Percentiles rank a stretch among this genome's conserved stretches.
Conservation (phyloP, 2,888 invertebrate genomes). For the Heterodera filipjevi region DNA sequence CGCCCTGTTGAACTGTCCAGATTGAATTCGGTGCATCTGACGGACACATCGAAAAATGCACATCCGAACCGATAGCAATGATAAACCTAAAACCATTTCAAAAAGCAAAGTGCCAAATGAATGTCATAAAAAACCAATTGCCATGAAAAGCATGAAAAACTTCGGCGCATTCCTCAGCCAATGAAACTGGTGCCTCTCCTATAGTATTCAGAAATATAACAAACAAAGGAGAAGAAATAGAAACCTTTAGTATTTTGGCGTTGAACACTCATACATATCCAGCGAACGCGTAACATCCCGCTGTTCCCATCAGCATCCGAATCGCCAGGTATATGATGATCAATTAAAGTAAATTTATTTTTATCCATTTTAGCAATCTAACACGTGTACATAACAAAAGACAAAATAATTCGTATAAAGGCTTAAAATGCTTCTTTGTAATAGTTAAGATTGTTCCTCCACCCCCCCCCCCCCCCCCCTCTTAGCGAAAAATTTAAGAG, state of each 20-base stretch:
- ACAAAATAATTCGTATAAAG: too few relatives aligned
- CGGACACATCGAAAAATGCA: conserved; percentile 33
- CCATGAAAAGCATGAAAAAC: conserved; percentile 22
- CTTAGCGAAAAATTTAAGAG: too few relatives aligned
- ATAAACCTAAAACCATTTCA: conserved; percentile 20
- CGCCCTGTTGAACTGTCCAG: conserved; percentile 9
- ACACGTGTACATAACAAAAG: background rate
- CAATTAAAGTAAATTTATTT: conserved; percentile 1
- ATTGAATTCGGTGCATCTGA: conserved; percentile 27
- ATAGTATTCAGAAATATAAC: background rate
- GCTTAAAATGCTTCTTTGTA: too few relatives aligned
- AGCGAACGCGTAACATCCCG: conserved; percentile 4
- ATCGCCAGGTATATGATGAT: background rate
- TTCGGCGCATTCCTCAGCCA: conserved; percentile 2
- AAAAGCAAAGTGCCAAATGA: background rate
- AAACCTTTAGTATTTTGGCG: conserved; percentile 22
- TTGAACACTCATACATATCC: conserved; percentile 26
- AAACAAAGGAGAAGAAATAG: background rate
- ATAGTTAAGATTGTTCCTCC: too few relatives aligned
- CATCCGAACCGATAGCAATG: conserved; percentile 25
- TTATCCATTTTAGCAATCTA: conserved; percentile 11
- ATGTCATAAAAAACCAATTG: conserved; percentile 18
- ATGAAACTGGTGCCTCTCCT: background rate
- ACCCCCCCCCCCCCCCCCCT: too few relatives aligned
- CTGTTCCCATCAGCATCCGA: background rate